phyloP scores from a whole-genome alignment of 1,140 invertebrate species.

The Caenorhabditis briggsae region DNA sequence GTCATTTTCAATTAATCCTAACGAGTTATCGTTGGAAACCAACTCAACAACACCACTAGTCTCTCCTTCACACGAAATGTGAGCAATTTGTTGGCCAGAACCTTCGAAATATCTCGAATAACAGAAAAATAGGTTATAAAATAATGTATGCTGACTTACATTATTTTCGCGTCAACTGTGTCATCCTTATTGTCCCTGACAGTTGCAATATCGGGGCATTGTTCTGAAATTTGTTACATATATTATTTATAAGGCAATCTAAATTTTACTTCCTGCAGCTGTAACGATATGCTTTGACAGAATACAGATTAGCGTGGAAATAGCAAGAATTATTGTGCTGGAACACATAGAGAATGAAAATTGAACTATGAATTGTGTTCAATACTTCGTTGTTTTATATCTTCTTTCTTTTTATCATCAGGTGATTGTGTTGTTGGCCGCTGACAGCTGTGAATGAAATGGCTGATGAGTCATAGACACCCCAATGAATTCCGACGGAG shows the following conservation, averaged over 20 bases:
- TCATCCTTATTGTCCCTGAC: neutral
- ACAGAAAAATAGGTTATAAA: too few relatives aligned
- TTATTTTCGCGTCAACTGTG: neutral
- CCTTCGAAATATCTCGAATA: slow-evolving; percentile 14
- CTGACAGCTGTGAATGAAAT: neutral
- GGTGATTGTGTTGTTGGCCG: neutral
- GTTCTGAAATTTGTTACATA: neutral
- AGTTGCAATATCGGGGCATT: neutral
- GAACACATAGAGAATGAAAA: neutral
- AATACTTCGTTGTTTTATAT: neutral
- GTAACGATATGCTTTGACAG: neutral
- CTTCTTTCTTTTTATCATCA: neutral
- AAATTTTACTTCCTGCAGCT: neutral
- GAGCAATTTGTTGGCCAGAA: neutral
- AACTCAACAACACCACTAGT: neutral
- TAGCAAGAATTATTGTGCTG: neutral
- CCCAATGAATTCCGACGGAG: too few relatives aligned
- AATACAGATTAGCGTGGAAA: neutral
- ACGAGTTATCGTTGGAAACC: slow-evolving; percentile 6
- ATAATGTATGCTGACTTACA: neutral
- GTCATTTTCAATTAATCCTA: neutral
- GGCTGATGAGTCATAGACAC: neutral
- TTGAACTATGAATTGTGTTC: neutral
- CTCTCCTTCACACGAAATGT: slow-evolving; percentile 15
- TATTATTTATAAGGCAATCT: neutral